Evolutionary conservation across 2,888 invertebrate genomes (phyloP), one percentile per base, ranked within the genome.

Genomic region (Urechis unicinctus): DNA sequence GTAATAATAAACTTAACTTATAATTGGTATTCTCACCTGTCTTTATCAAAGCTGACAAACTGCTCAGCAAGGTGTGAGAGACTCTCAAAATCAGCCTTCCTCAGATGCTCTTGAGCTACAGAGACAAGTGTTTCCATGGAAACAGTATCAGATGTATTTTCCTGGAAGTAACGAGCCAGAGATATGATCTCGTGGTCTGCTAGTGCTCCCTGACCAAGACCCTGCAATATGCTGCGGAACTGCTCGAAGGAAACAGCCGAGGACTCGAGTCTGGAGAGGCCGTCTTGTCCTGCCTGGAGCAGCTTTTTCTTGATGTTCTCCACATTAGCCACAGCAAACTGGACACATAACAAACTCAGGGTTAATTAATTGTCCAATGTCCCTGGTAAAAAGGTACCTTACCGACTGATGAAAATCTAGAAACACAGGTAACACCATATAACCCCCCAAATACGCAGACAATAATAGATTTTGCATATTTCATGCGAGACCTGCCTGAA

Each of bases 71-170:
- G 61, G 53, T 66, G 66, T 42, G 62, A 63, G 62, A 74, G 74
- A 47, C 68, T 68, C 58, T 77, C 76, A 63, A 67, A 77, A 64
- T 75, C 75, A 55, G 64, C 65, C 61, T 72, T 75, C 55, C 72
- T 64, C 52, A 77, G 66, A 54, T 73, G 70, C 51, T 73, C 75
- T 59, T 76, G 76, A 6, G 70, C 67, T 43, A 74, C 67, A 25
- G 70, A 70, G 13, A 71, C 56, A 44, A 77, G 62, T 46, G 66
- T 69, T 22, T 64, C 61, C 3, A 66, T 45, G 55, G 70, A 67
- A 30, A 72, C 50, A 25, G 55, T 59, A 25, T 69, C 68, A 2
- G 58, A 58, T 25, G 59, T 61, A 28, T 67, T 62, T 52, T 69
- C 59, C 51, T 62, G 61, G 52, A 62, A 64, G 57, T 52, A 52